Evolutionary conservation across 1,140 invertebrate genomes (phyloP).

Genomic region (Zophobas atratus): DNA sequence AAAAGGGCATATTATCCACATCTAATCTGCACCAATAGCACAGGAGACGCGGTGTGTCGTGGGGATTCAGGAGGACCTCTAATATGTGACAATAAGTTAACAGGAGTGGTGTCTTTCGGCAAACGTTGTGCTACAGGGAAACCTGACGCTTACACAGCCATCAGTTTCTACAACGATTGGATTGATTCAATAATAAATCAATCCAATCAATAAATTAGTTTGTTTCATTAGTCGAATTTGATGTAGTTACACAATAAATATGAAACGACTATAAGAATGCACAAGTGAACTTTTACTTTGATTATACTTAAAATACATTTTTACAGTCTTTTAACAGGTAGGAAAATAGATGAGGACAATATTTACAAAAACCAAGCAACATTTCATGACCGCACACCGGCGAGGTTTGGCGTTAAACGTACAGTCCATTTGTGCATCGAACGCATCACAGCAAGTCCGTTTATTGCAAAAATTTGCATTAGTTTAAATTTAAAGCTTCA

Average conservation of each 20-base stretch:
- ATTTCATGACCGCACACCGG: no score
- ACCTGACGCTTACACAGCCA: slow-evolving; percentile 73
- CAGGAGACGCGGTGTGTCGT: slow-evolving; percentile 48
- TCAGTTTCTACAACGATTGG: slow-evolving; percentile 69
- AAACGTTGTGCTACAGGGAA: slow-evolving; percentile 72
- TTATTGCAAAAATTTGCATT: no score
- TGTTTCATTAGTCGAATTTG: no score
- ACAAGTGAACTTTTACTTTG: background rate
- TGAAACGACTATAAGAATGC: no score
- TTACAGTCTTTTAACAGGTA: no score
- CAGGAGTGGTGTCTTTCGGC: slow-evolving; percentile 74
- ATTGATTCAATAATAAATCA: slow-evolving; percentile 64
- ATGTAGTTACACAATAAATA: background rate
- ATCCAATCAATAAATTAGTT: background rate
- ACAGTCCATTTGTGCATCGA: no score
- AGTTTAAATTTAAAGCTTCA: no score
- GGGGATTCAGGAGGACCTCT: slow-evolving; percentile 68
- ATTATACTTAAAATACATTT: background rate
- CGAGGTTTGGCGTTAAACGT: no score
- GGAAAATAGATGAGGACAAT: no score
- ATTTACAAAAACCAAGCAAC: no score
- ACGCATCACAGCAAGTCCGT: no score
- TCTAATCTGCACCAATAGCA: background rate
- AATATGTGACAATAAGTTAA: slow-evolving; percentile 56
- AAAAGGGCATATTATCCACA: background rate